Evolutionary conservation across 2,888 invertebrate genomes (phyloP).

Genomic region (Drosophila barbarae): DNA sequence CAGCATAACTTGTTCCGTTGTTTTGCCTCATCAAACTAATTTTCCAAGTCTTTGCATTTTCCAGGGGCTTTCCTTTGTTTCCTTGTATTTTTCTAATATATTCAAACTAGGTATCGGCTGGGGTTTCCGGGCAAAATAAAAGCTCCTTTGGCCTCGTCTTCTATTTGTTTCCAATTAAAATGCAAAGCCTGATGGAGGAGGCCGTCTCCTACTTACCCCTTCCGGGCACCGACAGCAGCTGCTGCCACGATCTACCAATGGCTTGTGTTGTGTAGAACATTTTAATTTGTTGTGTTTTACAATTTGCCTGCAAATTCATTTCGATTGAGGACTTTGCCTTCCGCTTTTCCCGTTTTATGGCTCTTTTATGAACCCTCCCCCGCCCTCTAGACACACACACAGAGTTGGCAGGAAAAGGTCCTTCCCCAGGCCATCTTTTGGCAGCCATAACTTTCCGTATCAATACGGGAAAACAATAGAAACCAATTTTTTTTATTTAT

Average conservation of each 20-base stretch:
- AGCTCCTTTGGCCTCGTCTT: slow-evolving; percentile 1
- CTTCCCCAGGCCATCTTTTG: not conserved
- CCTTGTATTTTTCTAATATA: not conserved
- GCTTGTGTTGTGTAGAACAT: slow-evolving; percentile 28
- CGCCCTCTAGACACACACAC: not conserved
- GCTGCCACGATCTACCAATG: slow-evolving; percentile 6
- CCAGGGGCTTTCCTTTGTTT: not conserved
- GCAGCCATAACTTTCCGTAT: slow-evolving; percentile 32
- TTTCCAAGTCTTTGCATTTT: not conserved
- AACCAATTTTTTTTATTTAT: slow-evolving; percentile 51
- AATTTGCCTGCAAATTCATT: slow-evolving; percentile 41
- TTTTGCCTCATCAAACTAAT: not conserved
- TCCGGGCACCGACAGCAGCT: not conserved
- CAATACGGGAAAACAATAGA: slow-evolving; percentile 53
- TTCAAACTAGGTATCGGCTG: not conserved
- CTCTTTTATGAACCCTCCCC: slow-evolving; percentile 11
- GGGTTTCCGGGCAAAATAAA: not conserved
- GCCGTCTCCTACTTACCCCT: not conserved
- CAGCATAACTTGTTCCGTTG: not conserved
- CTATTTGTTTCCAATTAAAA: slow-evolving; percentile 24
- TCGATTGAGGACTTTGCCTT: slow-evolving; percentile 8
- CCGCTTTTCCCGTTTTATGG: slow-evolving; percentile 2
- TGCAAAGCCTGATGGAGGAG: slow-evolving; percentile 7
- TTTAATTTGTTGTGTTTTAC: slow-evolving; percentile 59
- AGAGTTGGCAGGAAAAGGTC: slow-evolving; percentile 28